Conservation (phyloP, 2,888 invertebrate species). For the Norana najaformis region DNA sequence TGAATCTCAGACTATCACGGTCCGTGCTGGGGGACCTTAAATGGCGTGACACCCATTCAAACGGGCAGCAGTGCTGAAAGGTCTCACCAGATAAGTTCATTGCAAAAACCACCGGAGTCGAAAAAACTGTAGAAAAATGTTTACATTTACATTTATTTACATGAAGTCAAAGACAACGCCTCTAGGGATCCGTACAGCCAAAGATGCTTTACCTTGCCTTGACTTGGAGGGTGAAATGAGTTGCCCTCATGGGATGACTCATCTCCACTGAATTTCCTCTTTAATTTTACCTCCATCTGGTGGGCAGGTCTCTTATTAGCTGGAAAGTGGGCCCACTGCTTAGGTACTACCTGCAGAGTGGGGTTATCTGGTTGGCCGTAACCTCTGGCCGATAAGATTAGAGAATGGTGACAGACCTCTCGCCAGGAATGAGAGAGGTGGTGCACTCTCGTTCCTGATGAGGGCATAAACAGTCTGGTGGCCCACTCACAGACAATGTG, state of each 20-base stretch:
- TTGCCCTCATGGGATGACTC: not conserved
- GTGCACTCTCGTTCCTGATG: not conserved
- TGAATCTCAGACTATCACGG: too few species aligned
- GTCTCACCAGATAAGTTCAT: too few species aligned
- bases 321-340: not conserved
- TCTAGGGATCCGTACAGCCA: not conserved
- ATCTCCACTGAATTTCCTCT: not conserved
- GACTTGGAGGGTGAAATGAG: not conserved
- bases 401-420: not conserved
- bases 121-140: too few species aligned
- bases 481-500: not conserved
- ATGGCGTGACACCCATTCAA: too few species aligned
- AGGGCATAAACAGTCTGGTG: not conserved
- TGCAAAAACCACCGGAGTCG: too few species aligned
- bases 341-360: not conserved
- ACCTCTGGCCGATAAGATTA: not conserved
- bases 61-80: too few species aligned
- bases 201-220: not conserved
- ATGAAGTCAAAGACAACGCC: not conserved
- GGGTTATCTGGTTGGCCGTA: not conserved
- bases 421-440: not conserved
- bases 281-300: not conserved
- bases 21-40: too few species aligned
- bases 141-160: too few species aligned
- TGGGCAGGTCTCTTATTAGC: constrained; percentile 1